Percentiles rank a stretch among this genome's conserved stretches.
Evolutionary conservation across 2,888 invertebrate genomes (phyloP).

Genomic region (Cephus runcator): DNA sequence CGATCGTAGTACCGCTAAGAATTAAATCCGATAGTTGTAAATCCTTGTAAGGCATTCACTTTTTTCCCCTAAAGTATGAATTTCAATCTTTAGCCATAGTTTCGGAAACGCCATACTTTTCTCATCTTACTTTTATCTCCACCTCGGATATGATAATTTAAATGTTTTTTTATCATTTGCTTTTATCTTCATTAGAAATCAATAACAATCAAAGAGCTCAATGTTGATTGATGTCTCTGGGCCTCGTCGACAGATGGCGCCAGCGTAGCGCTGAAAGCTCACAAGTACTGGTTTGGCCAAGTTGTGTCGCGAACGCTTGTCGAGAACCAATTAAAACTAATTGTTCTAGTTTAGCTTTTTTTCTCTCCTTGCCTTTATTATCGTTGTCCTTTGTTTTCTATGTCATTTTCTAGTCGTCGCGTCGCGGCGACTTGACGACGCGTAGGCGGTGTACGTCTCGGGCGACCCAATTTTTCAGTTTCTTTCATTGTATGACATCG

Average conservation of each 20-base stretch:
- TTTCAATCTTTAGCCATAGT: too few species aligned
- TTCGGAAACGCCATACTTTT: too few species aligned
- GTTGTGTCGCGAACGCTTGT: background rate
- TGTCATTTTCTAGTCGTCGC: background rate
- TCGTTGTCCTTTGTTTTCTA: slow-evolving; percentile 4
- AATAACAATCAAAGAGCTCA: too few species aligned
- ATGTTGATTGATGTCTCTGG: too few species aligned
- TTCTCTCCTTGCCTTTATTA: slow-evolving; percentile 13
- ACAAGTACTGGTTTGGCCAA: background rate
- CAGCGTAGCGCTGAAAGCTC: too few species aligned
- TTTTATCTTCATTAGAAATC: background rate
- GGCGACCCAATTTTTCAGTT: slow-evolving; percentile 22
- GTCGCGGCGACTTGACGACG: background rate
- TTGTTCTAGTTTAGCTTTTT: slow-evolving; percentile 26
- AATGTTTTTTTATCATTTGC: background rate
- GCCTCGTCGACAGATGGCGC: too few species aligned
- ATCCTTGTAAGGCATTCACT: too few species aligned
- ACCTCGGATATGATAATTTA: background rate
- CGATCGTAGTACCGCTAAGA: too few species aligned
- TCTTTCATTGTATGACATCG: background rate
- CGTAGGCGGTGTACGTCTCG: too few species aligned
- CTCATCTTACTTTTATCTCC: background rate
- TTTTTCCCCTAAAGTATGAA: too few species aligned
- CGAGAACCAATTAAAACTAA: slow-evolving; percentile 27
- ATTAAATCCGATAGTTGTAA: too few species aligned